phyloP scores from a whole-genome alignment of 2,888 invertebrate species.

The Phyllotreta striolata region DNA sequence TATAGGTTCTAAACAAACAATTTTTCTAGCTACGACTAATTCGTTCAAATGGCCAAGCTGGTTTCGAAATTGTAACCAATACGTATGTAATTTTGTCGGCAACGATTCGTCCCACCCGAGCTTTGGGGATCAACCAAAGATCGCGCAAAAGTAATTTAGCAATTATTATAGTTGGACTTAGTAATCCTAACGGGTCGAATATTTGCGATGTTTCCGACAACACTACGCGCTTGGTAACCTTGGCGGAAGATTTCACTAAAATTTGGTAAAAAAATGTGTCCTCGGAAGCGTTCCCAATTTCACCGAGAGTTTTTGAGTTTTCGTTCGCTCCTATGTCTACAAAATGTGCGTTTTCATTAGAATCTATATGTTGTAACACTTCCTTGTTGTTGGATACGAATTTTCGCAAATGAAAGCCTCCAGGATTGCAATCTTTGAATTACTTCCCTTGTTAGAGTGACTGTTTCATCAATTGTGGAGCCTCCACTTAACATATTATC shows the following conservation, averaged over 20 bases:
- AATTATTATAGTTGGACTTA: slow-evolving; percentile 23
- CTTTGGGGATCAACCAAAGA: slow-evolving; percentile 30
- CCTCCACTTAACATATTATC: too few relatives aligned
- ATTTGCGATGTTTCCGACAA: slow-evolving; percentile 27
- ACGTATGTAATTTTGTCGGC: slow-evolving; percentile 4
- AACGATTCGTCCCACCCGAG: slow-evolving; percentile 29
- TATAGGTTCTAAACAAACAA: too few relatives aligned
- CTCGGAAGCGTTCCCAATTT: neutral
- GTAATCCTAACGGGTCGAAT: slow-evolving; percentile 28
- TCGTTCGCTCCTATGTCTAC: neutral
- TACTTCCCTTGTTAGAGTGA: too few relatives aligned
- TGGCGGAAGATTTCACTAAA: neutral
- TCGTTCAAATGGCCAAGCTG: slow-evolving; percentile 19
- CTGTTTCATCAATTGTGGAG: too few relatives aligned
- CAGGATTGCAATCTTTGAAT: too few relatives aligned
- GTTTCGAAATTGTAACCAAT: slow-evolving; percentile 16
- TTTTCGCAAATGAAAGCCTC: too few relatives aligned
- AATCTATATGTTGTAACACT: too few relatives aligned
- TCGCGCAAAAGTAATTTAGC: slow-evolving; percentile 28
- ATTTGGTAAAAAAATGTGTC: neutral
- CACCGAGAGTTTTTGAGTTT: slow-evolving; percentile 3
- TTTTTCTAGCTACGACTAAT: slow-evolving; percentile 5
- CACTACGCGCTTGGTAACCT: slow-evolving; percentile 18
- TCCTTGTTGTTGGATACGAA: too few relatives aligned
- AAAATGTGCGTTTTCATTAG: too few relatives aligned